Base-by-base conservation (phyloP, 35 echinoderm and acorn worm species). In the Strongylocentrotus purpuratus region DNA sequence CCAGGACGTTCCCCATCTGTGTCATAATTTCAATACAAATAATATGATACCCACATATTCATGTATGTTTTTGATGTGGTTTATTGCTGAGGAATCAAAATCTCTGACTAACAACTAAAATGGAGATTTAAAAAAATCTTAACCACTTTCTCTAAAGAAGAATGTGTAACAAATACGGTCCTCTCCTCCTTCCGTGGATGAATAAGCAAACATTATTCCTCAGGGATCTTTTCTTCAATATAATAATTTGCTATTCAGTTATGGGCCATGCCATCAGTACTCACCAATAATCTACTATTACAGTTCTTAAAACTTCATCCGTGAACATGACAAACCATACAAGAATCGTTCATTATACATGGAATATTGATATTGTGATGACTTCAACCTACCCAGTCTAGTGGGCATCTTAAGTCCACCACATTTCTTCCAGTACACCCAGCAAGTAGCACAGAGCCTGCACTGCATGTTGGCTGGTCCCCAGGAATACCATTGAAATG, bases 401-500 rank as follows among this genome's bases (percentile, higher is more conserved):
- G 98, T 99, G 20, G 98, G 98, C 98, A 99, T 99, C 47, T 99
- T 99, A 25, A 99, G 97, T 33, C 98, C 98, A 45, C 98, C 98
- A 94, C 97, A 99, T 94, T 99, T 99, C 94, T 99, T 99, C 98
- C 98, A 99, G 87, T 99, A 99, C 18, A 98, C 96, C 98, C 98
- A 99, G 78, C 98, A 99, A 28, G 98, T 95, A 33, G 98, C 98
- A 95, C 98, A 99, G 47, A 99, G 97, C 32, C 98, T 45, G 87
- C 98, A 99, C 95, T 99, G 98, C 98, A 99, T 99, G 96, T 99
- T 99, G 70, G 98, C 98, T 94, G 98, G 98, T 60, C 98, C 98
- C 98, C 98, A 99, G 6, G 98, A 99, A 94, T 99, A 99, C 98
- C 98, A 99, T 93, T 99, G 98, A 70, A 98, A 98, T n/a, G 98